These are phyloP conservation scores for Lasiurus cinereus DNA, from an alignment of 2,113 vertebrate species.

Conservation along the genomic window DNA sequence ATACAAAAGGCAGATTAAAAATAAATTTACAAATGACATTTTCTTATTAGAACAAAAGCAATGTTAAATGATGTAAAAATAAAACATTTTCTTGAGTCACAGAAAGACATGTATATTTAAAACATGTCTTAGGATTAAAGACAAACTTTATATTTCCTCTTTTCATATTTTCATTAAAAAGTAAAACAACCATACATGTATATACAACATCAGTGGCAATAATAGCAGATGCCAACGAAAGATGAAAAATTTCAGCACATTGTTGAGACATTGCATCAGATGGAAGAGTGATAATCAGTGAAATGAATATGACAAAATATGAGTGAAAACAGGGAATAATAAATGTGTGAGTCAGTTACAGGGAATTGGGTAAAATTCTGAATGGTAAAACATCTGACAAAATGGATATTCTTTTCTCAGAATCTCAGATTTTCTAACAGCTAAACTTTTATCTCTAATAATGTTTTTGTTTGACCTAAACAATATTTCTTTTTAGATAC, in stretches of 20 bases:
- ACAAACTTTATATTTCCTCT: neutral
- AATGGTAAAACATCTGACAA: neutral
- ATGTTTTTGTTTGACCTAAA: neutral
- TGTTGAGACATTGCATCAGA: neutral
- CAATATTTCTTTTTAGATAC: neutral
- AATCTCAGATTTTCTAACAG: neutral
- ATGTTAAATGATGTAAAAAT: neutral
- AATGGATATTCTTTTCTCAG: neutral
- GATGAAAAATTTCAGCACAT: neutral
- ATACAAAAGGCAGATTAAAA: neutral
- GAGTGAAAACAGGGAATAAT: neutral
- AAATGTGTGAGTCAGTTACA: neutral
- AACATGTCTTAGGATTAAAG: neutral
- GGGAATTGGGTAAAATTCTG: neutral
- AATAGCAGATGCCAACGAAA: neutral
- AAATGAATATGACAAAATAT: neutral
- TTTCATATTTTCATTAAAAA: neutral
- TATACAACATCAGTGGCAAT: neutral
- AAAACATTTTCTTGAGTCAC: neutral
- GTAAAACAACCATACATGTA: neutral
- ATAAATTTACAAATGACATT: neutral
- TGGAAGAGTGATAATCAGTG: neutral
- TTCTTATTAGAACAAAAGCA: neutral
- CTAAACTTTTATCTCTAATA: neutral
- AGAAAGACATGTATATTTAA: neutral